Evolutionary conservation across 2,113 vertebrate genomes (phyloP), one percentile per base, ranked within the genome.

Genomic region (Hypomesus transpacificus): DNA sequence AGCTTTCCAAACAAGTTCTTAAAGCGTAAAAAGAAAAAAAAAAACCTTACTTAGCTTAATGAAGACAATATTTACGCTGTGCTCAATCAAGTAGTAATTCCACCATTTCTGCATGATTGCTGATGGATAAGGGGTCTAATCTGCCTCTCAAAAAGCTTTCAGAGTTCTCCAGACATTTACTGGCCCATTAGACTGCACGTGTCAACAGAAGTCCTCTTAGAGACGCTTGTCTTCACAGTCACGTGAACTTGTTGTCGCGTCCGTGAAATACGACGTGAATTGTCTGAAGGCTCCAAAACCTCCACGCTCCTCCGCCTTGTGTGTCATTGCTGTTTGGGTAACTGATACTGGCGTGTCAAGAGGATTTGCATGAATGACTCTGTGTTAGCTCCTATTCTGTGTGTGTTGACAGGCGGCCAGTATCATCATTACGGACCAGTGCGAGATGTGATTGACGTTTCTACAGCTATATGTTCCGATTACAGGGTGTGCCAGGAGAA

Each of bases 71-170:
- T 56, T 56, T 56, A 56, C 54, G 54, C 54, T 56, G 16, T 56
- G 54, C 54, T 56, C 54, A 56, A 56, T 56, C 54, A 18, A n/a
- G 54, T 18, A 56, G 54, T 56, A 18, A 56, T 56, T 56, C 54
- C 7, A 11, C 54, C 1, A 39, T 50, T 65, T 65, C 63, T 50
- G 39, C 63, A 50, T 21, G 39, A n/a, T 31, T 39, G 62, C 6
- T 2, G 18, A 64, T 34, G 63, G 34, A 65, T 46, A 64, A 7
- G 63, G 63, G n/a, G 17, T 46, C n/a, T 65, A 50, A 65, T 64
- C 17, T 64, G 63, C 20, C 2, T n/a, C 14, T 13, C 17, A 13
- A 28, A 28, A 62, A 18, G 63, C 61, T 63, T 63, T 39, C 17
- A 63, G 17, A 4, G n/a, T 46, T 34, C 31, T 65, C 11, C 3